These are phyloP conservation scores for Hydrocynus forskahlii DNA, from an alignment of 2,797 vertebrate genomes.

Conservation along the genomic window DNA sequence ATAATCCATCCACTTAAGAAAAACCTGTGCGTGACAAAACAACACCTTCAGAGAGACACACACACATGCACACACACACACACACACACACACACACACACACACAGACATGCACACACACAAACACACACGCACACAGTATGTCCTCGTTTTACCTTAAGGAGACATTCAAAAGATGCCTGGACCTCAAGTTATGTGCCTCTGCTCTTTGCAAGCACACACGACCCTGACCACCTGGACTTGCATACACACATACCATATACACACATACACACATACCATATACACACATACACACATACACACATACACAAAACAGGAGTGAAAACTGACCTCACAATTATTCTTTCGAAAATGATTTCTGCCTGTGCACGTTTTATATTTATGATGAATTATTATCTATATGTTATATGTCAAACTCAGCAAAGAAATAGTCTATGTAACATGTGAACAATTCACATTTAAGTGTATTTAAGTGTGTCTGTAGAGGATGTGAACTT, in stretches of 20 bases:
- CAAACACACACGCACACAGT: background rate
- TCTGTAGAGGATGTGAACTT: no score
- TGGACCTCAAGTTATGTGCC: background rate
- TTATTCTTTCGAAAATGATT: no score
- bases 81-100: background rate
- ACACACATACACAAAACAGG: background rate
- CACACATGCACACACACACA: background rate
- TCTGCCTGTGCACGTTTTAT: no score
- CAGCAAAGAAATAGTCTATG: no score
- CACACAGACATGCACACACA: background rate
- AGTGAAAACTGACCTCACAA: background rate
- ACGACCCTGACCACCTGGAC: background rate
- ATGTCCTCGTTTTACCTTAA: background rate
- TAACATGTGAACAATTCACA: no score
- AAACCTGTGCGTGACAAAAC: background rate
- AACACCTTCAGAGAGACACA: background rate
- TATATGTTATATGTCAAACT: no score
- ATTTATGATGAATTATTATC: no score
- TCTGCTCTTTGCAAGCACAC: no score
- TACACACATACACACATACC: background rate
- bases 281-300: background rate
- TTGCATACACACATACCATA: background rate
- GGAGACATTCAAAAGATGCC: background rate
- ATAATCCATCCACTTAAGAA: constrained; percentile 9
- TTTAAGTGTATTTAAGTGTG: no score